These are phyloP conservation scores for Pipra filicauda DNA, from an alignment of 2,113 vertebrate species.

Conservation along the genomic window DNA sequence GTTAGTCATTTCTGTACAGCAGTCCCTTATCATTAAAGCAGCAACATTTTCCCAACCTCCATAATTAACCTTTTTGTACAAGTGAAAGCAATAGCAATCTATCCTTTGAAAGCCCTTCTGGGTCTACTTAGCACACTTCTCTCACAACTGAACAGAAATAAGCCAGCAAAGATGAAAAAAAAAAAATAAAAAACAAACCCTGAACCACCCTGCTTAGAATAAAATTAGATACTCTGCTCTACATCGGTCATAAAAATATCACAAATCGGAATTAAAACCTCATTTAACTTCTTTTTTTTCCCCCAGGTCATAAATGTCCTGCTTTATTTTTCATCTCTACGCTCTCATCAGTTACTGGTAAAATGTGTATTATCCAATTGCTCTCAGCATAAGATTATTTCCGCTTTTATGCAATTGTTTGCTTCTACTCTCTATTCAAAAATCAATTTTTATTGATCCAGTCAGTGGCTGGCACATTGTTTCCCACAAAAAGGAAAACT, in stretches of 20 bases:
- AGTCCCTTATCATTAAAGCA: conserved; percentile 54
- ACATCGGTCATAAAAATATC: background rate
- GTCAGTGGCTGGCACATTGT: conserved; percentile 1
- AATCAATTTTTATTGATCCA: conserved; percentile 58
- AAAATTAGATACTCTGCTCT: conserved; percentile 47
- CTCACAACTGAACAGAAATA: conserved; percentile 53
- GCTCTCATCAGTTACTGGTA: background rate
- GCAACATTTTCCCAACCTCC: conserved; percentile 45
- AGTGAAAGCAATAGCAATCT: conserved; percentile 24
- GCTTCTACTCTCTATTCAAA: conserved; percentile 36
- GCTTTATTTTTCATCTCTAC: background rate
- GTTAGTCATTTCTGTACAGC: conserved; percentile 33
- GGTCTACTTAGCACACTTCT: conserved; percentile 46
- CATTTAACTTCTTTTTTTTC: background rate
- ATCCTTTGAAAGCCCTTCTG: conserved; percentile 58
- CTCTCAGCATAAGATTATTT: conserved; percentile 40
- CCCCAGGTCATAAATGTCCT: background rate
- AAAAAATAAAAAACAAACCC: background rate
- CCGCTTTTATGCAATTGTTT: conserved; percentile 59
- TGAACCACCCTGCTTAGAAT: background rate
- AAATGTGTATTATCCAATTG: conserved; percentile 46
- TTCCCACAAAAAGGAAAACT: conserved; percentile 26
- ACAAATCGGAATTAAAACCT: conserved; percentile 31
- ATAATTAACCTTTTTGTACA: conserved; percentile 61
- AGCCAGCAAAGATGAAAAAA: background rate